Evolutionary conservation across 2,888 invertebrate species (phyloP).

Genomic region (Tachina lurida): DNA sequence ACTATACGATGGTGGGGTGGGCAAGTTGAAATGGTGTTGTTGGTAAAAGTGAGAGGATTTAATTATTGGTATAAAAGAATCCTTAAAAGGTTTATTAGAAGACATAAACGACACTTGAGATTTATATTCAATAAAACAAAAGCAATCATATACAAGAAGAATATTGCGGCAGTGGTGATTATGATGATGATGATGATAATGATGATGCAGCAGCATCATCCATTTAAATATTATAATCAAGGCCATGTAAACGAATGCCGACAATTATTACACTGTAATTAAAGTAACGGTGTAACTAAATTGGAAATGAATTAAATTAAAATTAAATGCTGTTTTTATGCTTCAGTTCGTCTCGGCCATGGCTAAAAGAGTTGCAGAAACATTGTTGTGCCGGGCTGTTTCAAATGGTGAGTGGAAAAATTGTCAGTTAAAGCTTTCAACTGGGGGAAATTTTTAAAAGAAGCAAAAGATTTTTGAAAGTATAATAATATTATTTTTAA

Average conservation of each 20-base stretch:
- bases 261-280: constrained; percentile 57
- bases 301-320: constrained; percentile 58
- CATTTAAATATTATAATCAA: constrained; percentile 48
- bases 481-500: too few species aligned
- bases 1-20: not conserved
- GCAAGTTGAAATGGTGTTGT: constrained; percentile 14
- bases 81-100: constrained; percentile 65
- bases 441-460: not conserved
- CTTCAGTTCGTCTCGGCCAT: constrained; percentile 26
- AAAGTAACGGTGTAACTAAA: constrained; percentile 54
- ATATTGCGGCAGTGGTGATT: not conserved
- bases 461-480: too few species aligned
- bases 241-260: constrained; percentile 63
- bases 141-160: constrained; percentile 3
- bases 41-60: constrained; percentile 65
- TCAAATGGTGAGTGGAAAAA: not conserved
- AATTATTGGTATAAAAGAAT: constrained; percentile 67
- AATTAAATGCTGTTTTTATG: constrained; percentile 58
- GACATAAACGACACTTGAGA: constrained; percentile 63
- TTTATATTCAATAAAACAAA: constrained; percentile 65
- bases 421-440: not conserved
- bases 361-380: not conserved
- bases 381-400: constrained; percentile 15
- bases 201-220: not conserved
- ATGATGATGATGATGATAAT: constrained; percentile 8